Base-by-base conservation (phyloP, 2,113 vertebrate species). In the Spermophilus dauricus region DNA sequence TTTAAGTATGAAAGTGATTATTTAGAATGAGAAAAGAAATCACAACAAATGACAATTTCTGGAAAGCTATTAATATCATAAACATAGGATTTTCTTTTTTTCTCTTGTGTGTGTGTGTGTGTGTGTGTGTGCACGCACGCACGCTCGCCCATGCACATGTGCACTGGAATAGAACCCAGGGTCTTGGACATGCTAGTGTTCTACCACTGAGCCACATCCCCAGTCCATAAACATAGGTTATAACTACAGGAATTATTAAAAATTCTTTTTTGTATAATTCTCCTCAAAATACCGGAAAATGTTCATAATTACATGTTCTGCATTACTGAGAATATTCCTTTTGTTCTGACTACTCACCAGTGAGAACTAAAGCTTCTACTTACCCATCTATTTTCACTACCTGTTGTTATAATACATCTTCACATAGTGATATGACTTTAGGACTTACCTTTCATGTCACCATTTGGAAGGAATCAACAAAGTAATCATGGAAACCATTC, bases 11-110 rank as follows among this genome's bases (percentile, higher is more conserved):
- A 30, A 80, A 77, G 16, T 77, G 67, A 77, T 93, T 91, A 78
- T 86, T 85, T 81, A 89, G 45, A 92, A 95, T 94, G 45, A 88
- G 72, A 88, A 91, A 77, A 86, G 56, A 89, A 91, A 97, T 95
- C n/a, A 87, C 34, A 95, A 87, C 16, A 91, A 9, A 86, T 28
- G 53, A 45, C 1, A 91, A 86, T 82, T 86, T 93, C 87, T 93
- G 56, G 65, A 63, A 93, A 90, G 13, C 20, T 87, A 58, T 18
- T 70, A 83, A 37, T 83, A 45, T 42, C 14, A 89, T 58, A 86
- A 80, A 95, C 5, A 37, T 39, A 65, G 20, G 14, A 32, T 32
- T 32, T 67, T 32, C 26, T 65, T 65, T 65, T 30, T 30, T 26
- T 63, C 28, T 63, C 0, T 0, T 24, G 61, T 51, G 48, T 51